Base-by-base conservation (phyloP, 2,888 invertebrate species). In the Drosophila tanythrix region DNA sequence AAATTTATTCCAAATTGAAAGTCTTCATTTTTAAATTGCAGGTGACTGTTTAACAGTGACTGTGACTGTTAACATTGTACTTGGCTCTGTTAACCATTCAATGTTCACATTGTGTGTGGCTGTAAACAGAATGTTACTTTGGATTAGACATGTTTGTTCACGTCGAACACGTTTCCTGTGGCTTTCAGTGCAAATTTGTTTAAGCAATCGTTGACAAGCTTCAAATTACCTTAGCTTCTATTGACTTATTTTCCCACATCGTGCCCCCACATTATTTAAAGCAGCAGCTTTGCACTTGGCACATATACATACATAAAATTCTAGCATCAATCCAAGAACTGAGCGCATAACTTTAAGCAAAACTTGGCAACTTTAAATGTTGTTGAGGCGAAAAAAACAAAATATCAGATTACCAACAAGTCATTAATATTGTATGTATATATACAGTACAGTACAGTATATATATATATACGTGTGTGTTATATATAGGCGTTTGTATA, bases 401-500 rank as follows among this genome's bases (percentile, higher is more conserved):
- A 40, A 40, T 27, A 38, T 55, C 35, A 36, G 40, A 56, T 56
- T 18, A 38, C 29, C 40, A 57, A 43, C 40, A 57, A 57, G 40
- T 40, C 57, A 57, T 57, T 40, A 57, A 57, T 29, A 46, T 31
- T 48, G 27, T 31, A 15, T 15, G 29, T n/a, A 48, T 51, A n/a
- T 51, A 51, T 35, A 33, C 11, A 33, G 13, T 35, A 35, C 7
- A 46, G 25, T 46, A 48, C 13, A 35, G 27, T 48, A 29, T 62
- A 35, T 59, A 40, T 68, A 40, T 51, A 0, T 33, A 2, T 40
- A 25, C 25, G 46, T 46, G 15, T 46, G 46, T 46, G n/a, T 48
- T 33, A 35, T 38, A 57, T 61, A 43, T 38, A 29, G 48, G 55
- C 51, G 64, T 80, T 43, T 75, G 60, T 61, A 58, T 60, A 81